Base-by-base conservation (phyloP, 1,140 invertebrate genomes). In the Papilio glaucus region DNA sequence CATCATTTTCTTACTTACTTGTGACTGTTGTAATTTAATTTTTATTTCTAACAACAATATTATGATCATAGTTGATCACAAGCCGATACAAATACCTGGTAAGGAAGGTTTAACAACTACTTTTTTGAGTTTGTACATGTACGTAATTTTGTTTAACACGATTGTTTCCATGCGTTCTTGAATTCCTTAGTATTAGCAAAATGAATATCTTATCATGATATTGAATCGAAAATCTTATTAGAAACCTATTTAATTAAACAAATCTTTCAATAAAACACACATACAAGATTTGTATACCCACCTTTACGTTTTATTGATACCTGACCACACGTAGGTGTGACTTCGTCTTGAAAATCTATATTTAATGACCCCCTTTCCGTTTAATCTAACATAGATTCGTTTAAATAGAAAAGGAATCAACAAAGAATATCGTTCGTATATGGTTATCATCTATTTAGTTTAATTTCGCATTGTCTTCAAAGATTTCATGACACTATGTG, bases 1-100 rank as follows among this genome's bases (percentile, higher is more conserved):
- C 74, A 78, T 85, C 75, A 83, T 82, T 79, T 78, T 57, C 37
- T 53, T 69, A 53, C 26, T 33, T 69, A 53, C 67, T 21, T 53
- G 10, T 49, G 67, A 69, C 45, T 49, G 67, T 29, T 69, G 7
- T 69, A 69, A 71, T 70, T 77, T 79, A 76, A 84, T 82, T 80
- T 82, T 80, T 82, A 72, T 77, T 63, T 53, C 69, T 72, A 38
- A 72, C 62, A 75, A 72, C 38, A 71, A 71, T 57, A 68, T 71
- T 67, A 45, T 29, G 67, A 15, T n/a, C 12, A 0, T 21, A 33
- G 9, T 57, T 9, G 10, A 57, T 24, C 6, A 24, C 12, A 24
- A 57, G 4, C n/a, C 9, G 18, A 18, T 21, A 49, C 15, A 15
- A 49, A 49, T 49, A n/a, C n/a, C n/a, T n/a, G n/a, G n/a, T n/a